A percentile compares a stretch with the other conserved stretches of the same genome.
Conservation (phyloP, 2,113 vertebrate genomes). For the Cyphomyrus plagiostoma region DNA sequence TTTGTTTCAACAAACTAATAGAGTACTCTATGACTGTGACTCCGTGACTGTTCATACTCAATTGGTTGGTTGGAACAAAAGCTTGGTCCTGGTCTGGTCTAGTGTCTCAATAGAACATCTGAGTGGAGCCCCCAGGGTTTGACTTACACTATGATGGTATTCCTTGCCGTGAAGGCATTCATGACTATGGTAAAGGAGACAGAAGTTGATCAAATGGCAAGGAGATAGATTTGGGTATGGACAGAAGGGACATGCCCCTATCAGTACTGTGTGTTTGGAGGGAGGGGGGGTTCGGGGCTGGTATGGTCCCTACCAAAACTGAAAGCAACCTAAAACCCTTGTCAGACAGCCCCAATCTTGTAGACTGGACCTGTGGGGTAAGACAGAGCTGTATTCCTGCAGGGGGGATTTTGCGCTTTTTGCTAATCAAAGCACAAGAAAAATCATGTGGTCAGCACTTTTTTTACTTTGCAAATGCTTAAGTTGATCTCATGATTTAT, state of each 20-base stretch:
- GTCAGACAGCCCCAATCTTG: not conserved
- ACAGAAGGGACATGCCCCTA: too few species aligned
- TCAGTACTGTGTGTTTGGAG: not conserved
- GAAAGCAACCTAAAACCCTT: not conserved
- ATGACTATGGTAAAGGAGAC: not conserved
- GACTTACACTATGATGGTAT: not conserved
- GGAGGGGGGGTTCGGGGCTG: not conserved
- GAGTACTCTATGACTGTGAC: too few species aligned
- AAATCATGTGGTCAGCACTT: not conserved
- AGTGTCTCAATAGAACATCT: not conserved
- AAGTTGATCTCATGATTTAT: not conserved
- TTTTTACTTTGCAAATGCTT: not conserved
- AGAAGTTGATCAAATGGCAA: not conserved
- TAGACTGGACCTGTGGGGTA: not conserved
- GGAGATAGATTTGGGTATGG: not conserved
- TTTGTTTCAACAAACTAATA: too few species aligned
- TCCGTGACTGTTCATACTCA: too few species aligned
- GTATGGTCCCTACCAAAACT: not conserved
- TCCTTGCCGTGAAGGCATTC: not conserved
- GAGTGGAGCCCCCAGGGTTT: not conserved
- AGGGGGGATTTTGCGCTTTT: not conserved
- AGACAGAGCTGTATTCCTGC: not conserved
- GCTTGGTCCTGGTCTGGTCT: not conserved
- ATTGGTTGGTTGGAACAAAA: too few species aligned
- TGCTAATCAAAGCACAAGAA: not conserved